Base-by-base conservation (phyloP, 1,140 invertebrate species). In the Leptinotarsa undecemlineata region DNA sequence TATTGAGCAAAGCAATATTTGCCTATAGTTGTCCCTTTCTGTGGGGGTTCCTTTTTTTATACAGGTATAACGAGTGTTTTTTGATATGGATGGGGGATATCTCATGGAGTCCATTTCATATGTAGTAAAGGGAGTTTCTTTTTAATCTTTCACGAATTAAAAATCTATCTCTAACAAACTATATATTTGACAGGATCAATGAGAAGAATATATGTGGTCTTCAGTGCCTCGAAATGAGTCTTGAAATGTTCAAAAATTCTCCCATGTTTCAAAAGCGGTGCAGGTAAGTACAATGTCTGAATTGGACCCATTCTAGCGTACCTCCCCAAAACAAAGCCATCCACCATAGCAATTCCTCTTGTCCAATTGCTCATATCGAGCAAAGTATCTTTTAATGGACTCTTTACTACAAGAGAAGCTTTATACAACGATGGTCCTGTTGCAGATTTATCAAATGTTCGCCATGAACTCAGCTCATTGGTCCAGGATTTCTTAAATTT, bases 261-360 rank as follows among this genome's bases (percentile, higher is more conserved):
- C n/a, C 88, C 89, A 21, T 76, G 66, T 70, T 85, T 85, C 1
- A 91, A 81, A 11, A 90, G 79, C 2, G 88, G 87, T 6, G 85
- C 88, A 42, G 90, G 90, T 63, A 91, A 77, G 82, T 90, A 92
- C 1, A 91, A 81, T 6, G 88, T 88, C 74, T 86, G 82, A 78
- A 88, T 87, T 0, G 91, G 90, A 1, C 91, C 91, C 20, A 86
- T 81, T 72, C 78, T 82, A 19, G 80, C 80, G 80, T 91, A 91
- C 69, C 91, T 81, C 17, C 90, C 91, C 60, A 92, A 78, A 78
- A 91, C 90, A 77, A 90, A 89, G 5, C 89, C 90, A 84, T 92
- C 92, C 1, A 92, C 77, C 73, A 91, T 87, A 14, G 90, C 89
- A 66, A 90, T 84, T 13, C 91, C 91, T 83, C 87, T 88, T 6